Percentiles rank a stretch among this genome's conserved stretches.
Conservation (phyloP, 2,113 vertebrate species). For the Chinchilla lanigera region DNA sequence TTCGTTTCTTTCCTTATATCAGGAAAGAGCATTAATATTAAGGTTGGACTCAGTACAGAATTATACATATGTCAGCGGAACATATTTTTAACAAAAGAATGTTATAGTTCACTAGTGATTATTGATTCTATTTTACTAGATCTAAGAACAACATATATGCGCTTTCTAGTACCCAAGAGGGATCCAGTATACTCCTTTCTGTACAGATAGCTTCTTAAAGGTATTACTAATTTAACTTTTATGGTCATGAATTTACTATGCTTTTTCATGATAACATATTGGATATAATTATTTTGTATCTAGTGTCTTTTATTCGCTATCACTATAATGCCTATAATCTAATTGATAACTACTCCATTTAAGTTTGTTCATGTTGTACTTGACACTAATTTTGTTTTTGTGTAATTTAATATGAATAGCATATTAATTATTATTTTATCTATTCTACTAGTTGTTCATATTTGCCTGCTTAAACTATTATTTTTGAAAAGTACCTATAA, state of each 20-base stretch:
- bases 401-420: background rate
- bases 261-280: background rate
- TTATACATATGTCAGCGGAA: background rate
- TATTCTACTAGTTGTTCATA: background rate
- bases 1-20: background rate
- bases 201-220: background rate
- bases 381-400: background rate
- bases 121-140: background rate
- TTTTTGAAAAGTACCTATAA: background rate
- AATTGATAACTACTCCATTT: background rate
- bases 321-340: background rate
- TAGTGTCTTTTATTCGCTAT: background rate
- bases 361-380: background rate
- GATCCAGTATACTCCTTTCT: background rate
- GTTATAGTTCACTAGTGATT: background rate
- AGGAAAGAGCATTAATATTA: constrained; percentile 11
- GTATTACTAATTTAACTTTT: background rate
- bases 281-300: background rate
- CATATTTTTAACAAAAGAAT: background rate
- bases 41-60: background rate
- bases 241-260: background rate
- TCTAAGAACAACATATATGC: background rate
- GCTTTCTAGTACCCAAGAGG: background rate
- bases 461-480: background rate
- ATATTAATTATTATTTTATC: background rate